Evolutionary conservation across 1,140 invertebrate species (phyloP).

Genomic region (Pteromalus puparum): DNA sequence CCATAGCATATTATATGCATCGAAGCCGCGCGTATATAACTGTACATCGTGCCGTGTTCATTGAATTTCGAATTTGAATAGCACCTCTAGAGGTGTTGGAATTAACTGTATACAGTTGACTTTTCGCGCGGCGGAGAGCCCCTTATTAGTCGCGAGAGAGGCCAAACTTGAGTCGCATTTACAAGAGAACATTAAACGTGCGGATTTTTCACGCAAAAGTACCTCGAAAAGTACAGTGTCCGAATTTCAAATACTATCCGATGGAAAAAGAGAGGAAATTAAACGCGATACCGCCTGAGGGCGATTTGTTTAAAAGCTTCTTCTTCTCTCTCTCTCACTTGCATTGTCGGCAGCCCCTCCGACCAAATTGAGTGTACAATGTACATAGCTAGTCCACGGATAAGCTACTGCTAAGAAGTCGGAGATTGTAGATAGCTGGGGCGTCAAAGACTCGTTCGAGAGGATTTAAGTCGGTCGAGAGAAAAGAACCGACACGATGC

Average conservation of each 20-base stretch:
- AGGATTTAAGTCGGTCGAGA: conserved; percentile 12
- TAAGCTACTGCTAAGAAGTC: conserved; percentile 23
- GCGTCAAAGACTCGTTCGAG: conserved; percentile 10
- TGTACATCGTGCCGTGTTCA: neutral
- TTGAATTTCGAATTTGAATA: neutral
- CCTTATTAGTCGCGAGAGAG: neutral
- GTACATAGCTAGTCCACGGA: conserved; percentile 24
- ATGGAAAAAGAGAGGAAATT: too few relatives aligned
- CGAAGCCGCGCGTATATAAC: neutral
- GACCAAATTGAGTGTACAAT: conserved; percentile 36
- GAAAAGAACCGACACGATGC: neutral
- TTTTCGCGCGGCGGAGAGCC: neutral
- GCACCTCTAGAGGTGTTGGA: neutral
- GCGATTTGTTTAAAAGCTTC: conserved; percentile 18
- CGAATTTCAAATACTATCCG: neutral
- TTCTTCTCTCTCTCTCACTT: too few relatives aligned
- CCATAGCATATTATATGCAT: neutral
- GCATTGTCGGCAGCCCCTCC: neutral
- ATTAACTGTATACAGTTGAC: neutral
- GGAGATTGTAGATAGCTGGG: conserved; percentile 30
- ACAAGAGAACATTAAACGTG: too few relatives aligned
- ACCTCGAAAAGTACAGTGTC: neutral
- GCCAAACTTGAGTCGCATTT: too few relatives aligned
- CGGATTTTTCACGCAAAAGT: neutral
- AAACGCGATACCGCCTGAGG: neutral